phyloP scores from a whole-genome alignment of 37 sponge, comb jelly and placozoan species.

The Geodia barretti region DNA sequence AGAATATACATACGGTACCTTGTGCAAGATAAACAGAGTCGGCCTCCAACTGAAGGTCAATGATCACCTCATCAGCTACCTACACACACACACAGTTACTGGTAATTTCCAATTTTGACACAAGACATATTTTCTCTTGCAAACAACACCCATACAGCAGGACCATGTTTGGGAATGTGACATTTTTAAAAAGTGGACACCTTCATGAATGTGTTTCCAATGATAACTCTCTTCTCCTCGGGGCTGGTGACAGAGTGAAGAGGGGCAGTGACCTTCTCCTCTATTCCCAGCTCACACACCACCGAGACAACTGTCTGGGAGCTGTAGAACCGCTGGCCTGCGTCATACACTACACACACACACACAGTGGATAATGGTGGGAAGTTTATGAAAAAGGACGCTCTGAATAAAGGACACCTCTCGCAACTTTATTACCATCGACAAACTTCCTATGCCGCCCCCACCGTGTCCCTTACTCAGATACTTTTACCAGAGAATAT shows the following conservation, averaged over 20 bases:
- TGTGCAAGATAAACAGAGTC: slow-evolving; percentile 62
- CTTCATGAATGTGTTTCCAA: slow-evolving; percentile 89
- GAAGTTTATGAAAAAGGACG: too few species aligned
- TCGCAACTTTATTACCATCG: too few species aligned
- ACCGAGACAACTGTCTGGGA: slow-evolving; percentile 35
- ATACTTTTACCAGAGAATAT: too few species aligned
- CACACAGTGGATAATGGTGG: background rate
- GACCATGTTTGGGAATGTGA: background rate
- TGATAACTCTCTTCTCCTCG: slow-evolving; percentile 88
- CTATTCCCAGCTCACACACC: slow-evolving; percentile 1
- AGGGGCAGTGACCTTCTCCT: slow-evolving; percentile 42
- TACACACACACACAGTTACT: background rate
- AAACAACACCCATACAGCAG: too few species aligned
- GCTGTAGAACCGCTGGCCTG: slow-evolving; percentile 40
- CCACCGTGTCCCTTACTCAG: too few species aligned
- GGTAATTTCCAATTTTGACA: background rate
- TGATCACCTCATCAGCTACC: slow-evolving; percentile 27
- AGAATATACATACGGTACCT: slow-evolving; percentile 13
- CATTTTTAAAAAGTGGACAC: slow-evolving; percentile 35
- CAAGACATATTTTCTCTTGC: background rate
- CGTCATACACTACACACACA: slow-evolving; percentile 31
- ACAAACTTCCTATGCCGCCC: too few species aligned
- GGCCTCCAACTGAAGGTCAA: slow-evolving; percentile 20
- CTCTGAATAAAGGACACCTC: too few species aligned
- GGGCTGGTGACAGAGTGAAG: slow-evolving; percentile 69